Base-by-base conservation (phyloP, 2,888 invertebrate genomes). In the Sesamia inferens region DNA sequence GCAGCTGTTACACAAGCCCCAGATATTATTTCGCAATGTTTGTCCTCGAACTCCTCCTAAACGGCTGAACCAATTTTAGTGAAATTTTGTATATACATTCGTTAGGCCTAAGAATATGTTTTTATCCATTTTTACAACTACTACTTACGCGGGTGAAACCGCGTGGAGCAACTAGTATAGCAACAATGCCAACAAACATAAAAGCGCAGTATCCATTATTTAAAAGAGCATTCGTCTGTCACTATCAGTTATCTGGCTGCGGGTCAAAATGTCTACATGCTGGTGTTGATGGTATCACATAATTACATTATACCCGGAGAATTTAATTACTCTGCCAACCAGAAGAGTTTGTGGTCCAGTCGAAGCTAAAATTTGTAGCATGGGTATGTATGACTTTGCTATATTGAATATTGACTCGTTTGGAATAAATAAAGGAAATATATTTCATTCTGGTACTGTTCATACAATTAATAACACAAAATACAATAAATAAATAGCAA, bases 281-380 rank as follows among this genome's bases (percentile, higher is more conserved):
- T 67, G 39, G 63, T 68, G 72, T 57, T 74, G 90, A 90, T 90
- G 69, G 59, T 89, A 90, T 91, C 89, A 73, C 84, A 79, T 88
- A 88, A 90, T 91, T 87, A 89, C 88, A 80, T 85, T 87, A 72
- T 77, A 83, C 79, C 71, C 74, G 66, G 76, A 74, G 74, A 84
- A 88, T 90, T 89, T 88, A 90, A 90, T 91, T 90, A 90, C 85
- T 78, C 69, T 69, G 81, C 76, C 74, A 55, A 71, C 39, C 73
- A 62, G 62, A 61, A 14, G 61, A 67, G 73, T 13, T 69, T 31
- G 31, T 31, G 3, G 10, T 76, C 68, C 85, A 74, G 70, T 77
- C 22, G 0, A 39, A 76, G 79, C 76, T 62, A 14, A 10, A 55
- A 67, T 54, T 11, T 69, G 1, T 42, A 62, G 65, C 31, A 4